Evolutionary conservation across 2,797 vertebrate genomes (phyloP).

Genomic region (Halcyon chelicuti): DNA sequence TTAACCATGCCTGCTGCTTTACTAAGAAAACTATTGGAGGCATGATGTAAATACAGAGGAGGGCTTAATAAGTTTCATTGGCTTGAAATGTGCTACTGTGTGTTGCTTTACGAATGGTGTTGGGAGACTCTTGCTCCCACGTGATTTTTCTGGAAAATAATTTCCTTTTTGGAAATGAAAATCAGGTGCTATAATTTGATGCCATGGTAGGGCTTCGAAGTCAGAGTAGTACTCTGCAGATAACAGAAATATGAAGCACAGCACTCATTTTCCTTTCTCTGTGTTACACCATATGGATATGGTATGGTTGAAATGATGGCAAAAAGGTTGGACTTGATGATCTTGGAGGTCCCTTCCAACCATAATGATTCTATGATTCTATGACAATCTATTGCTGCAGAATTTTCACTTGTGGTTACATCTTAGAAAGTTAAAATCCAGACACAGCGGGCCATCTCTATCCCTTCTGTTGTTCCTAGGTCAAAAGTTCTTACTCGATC

Average conservation of each 20-base stretch:
- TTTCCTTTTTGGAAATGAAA: background rate
- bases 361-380: no score
- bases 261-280: background rate
- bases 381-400: background rate
- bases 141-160: background rate
- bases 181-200: background rate
- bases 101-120: background rate
- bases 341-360: no score
- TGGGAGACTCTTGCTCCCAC: background rate
- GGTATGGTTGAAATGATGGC: no score
- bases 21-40: constrained; percentile 34
- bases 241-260: background rate
- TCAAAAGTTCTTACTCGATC: background rate
- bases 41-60: constrained; percentile 33
- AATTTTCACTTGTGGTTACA: background rate
- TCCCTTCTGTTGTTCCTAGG: background rate
- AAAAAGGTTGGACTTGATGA: no score
- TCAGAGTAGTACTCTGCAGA: background rate
- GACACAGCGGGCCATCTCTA: rapidly evolving
- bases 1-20: constrained; percentile 22
- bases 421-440: background rate
- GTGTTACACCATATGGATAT: rapidly evolving
- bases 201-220: background rate
- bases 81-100: constrained; percentile 27
- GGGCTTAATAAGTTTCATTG: constrained; percentile 39